These are phyloP conservation scores for Sorex araneus DNA, from an alignment of 2,113 vertebrate species.

Conservation along the genomic window DNA sequence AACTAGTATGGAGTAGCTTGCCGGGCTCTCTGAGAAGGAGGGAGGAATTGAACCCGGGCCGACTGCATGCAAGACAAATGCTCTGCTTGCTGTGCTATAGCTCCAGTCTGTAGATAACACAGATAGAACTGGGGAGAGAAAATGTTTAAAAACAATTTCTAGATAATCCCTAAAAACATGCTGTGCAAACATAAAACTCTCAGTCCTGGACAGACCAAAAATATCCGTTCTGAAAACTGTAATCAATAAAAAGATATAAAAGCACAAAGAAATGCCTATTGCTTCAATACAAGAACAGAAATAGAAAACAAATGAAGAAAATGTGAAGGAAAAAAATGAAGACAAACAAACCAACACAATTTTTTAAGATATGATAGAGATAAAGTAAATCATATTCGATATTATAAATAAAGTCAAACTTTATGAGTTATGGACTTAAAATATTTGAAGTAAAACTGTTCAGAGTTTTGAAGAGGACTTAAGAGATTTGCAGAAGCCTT, in stretches of 20 bases:
- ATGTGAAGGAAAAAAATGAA: not conserved
- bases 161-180: not conserved
- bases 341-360: no score
- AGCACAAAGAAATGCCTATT: not conserved
- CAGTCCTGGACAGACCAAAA: not conserved
- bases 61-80: no score
- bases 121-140: not conserved
- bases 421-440: not conserved
- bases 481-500: slow-evolving; percentile 2
- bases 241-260: not conserved
- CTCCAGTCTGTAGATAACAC: no score
- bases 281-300: not conserved
- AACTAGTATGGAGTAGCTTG: no score
- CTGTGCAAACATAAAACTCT: not conserved
- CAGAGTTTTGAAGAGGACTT: slow-evolving; percentile 10
- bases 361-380: not conserved
- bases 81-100: no score
- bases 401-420: not conserved
- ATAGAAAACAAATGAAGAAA: not conserved
- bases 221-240: not conserved
- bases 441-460: slow-evolving; percentile 50
- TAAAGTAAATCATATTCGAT: not conserved
- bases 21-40: no score
- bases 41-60: no score
- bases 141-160: not conserved